Conservation (phyloP, 2,888 invertebrate genomes). For the Zele albiditarsus region DNA sequence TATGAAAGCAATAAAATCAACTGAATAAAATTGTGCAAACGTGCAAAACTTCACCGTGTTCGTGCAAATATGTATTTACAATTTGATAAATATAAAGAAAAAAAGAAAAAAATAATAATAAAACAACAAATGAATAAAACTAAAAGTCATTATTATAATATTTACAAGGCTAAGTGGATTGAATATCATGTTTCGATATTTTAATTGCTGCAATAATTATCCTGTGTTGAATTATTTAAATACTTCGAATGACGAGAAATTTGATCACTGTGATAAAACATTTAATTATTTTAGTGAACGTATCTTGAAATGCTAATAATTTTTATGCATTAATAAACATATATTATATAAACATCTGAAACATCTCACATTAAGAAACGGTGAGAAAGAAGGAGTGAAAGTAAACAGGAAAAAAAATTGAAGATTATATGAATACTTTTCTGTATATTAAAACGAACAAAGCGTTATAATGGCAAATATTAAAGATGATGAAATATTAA, state of each 20-base stretch:
- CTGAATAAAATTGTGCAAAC: slow-evolving; percentile 40
- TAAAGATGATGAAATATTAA: neutral
- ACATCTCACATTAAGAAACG: neutral
- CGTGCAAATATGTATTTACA: slow-evolving; percentile 47
- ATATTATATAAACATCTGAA: neutral
- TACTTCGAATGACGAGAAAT: neutral
- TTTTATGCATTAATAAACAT: neutral
- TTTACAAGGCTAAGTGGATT: slow-evolving; percentile 43
- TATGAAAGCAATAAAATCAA: slow-evolving; percentile 38
- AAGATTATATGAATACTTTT: neutral
- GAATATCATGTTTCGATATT: slow-evolving; percentile 54
- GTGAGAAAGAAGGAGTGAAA: neutral
- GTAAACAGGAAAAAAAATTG: neutral
- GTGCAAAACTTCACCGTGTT: slow-evolving; percentile 51
- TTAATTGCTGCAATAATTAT: slow-evolving; percentile 32
- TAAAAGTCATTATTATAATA: slow-evolving; percentile 39
- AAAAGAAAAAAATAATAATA: neutral
- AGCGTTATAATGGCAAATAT: neutral
- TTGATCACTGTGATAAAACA: neutral
- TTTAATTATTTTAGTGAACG: neutral
- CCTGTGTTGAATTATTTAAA: slow-evolving; percentile 14
- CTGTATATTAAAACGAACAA: neutral
- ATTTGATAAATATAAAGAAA: slow-evolving; percentile 30
- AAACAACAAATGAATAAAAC: slow-evolving; percentile 1
- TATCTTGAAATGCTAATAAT: neutral